These are phyloP conservation scores for Operophtera brumata DNA, from an alignment of 2,888 invertebrate species.

Conservation along the genomic window DNA sequence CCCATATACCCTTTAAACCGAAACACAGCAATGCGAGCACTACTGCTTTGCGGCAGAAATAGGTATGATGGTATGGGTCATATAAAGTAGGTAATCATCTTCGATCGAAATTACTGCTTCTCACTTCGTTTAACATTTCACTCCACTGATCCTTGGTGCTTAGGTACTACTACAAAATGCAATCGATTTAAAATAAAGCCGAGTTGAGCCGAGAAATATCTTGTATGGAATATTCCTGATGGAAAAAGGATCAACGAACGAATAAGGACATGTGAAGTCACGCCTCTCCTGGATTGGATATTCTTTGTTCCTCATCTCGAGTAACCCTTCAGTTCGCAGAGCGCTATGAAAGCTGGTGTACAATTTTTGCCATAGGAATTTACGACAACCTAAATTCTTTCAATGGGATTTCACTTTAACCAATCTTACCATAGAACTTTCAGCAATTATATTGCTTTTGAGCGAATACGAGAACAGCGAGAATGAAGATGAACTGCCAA, in stretches of 20 bases:
- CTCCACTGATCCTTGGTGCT: conserved; percentile 2
- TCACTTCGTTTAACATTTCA: neutral
- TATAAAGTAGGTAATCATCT: no score
- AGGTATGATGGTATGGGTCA: no score
- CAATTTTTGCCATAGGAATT: no score
- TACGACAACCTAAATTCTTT: no score
- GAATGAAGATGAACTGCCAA: conserved; percentile 6
- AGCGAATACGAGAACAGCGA: neutral
- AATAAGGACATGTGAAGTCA: neutral
- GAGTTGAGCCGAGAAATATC: neutral
- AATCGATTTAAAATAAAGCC: neutral
- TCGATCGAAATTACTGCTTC: neutral
- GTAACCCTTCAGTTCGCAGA: neutral
- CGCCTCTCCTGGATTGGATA: neutral
- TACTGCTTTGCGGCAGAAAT: no score
- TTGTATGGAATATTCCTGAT: no score
- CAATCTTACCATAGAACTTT: no score
- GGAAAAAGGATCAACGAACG: neutral
- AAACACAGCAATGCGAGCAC: no score
- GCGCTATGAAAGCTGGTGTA: no score
- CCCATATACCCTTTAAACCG: no score
- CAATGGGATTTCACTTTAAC: no score
- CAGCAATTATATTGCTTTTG: no score
- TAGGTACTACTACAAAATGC: neutral
- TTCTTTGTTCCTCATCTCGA: conserved; percentile 5